phyloP scores from a whole-genome alignment of 2,113 vertebrate genomes.

The Irena cyanogastra region DNA sequence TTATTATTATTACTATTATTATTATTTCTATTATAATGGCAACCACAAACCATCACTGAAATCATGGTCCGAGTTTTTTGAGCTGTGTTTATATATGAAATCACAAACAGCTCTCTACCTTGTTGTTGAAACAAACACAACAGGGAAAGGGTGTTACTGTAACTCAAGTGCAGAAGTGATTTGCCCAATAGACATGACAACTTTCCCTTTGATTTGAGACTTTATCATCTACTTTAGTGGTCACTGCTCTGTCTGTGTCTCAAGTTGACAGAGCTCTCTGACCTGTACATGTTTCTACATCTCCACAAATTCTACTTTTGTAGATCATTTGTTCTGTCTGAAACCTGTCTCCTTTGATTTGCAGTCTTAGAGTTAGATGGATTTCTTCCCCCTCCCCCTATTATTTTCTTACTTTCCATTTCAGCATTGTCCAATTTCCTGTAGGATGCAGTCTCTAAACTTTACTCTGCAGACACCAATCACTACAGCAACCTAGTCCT shows the following conservation, averaged over 20 bases:
- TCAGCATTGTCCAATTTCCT: not conserved
- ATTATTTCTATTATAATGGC: not conserved
- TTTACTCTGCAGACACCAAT: not conserved
- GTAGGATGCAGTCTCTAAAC: not conserved
- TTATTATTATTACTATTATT: not conserved
- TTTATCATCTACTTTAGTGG: not conserved
- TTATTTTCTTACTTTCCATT: not conserved
- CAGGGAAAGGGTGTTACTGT: not conserved
- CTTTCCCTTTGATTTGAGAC: not conserved
- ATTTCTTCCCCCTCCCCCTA: accelerated
- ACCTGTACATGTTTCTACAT: no score
- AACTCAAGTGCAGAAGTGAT: not conserved
- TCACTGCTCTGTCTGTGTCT: not conserved
- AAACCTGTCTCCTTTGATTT: not conserved
- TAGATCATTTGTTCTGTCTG: not conserved
- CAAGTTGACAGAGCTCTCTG: no score
- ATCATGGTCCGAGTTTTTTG: not conserved
- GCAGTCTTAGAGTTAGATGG: not conserved
- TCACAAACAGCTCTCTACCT: not conserved
- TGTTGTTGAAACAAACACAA: not conserved
- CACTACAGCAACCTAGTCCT: not conserved
- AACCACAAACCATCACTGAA: not conserved
- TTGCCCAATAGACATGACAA: not conserved
- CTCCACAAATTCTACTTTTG: not conserved
- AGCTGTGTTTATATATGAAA: not conserved